Evolutionary conservation across 2,888 invertebrate species (phyloP).

Genomic region (Allolobophora icterica): DNA sequence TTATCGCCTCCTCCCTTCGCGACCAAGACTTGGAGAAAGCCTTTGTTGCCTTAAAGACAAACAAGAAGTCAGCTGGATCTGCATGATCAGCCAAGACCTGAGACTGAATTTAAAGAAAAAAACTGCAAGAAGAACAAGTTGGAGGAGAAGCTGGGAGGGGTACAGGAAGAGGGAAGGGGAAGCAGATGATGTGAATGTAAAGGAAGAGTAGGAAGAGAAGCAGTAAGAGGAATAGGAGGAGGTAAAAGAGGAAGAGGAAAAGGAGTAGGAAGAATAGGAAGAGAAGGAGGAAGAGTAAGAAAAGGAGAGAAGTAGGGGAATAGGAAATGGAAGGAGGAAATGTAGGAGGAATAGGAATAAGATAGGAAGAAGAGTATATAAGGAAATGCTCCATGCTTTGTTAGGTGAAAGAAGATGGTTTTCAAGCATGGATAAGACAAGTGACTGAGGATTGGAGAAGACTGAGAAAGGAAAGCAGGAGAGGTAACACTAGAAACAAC

Average conservation of each 20-base stretch:
- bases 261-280: background rate
- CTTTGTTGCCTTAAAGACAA: conserved; percentile 60
- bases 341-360: no score
- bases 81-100: background rate
- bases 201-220: background rate
- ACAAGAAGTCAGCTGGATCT: background rate
- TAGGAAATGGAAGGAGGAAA: background rate
- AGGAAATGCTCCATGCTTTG: no score
- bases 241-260: background rate
- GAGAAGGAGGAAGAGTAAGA: no score
- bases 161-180: background rate
- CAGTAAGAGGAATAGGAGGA: background rate
- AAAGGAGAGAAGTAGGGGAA: background rate
- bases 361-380: no score
- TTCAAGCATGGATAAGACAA: background rate
- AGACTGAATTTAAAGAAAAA: background rate
- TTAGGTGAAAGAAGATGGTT: background rate
- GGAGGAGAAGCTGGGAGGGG: background rate
- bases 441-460: background rate
- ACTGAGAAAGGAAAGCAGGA: no score
- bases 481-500: no score
- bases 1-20: conserved; percentile 62
- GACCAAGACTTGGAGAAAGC: conserved; percentile 65
- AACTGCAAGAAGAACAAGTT: background rate
- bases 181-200: background rate